Conservation (phyloP, 2,797 vertebrate species). For the Hypotaenidia philippensis region DNA sequence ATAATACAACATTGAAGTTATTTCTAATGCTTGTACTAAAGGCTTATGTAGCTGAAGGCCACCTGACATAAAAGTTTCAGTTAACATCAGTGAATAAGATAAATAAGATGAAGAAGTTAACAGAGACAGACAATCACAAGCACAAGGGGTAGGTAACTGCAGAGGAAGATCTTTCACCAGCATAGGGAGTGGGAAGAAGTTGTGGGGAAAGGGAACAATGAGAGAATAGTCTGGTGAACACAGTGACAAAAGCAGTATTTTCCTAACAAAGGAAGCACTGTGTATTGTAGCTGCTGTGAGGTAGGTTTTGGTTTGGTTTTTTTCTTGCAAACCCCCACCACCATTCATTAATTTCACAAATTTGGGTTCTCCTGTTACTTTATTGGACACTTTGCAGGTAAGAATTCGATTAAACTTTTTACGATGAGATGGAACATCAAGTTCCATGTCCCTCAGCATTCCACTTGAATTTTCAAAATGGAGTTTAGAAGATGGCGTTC, state of each 20-base stretch:
- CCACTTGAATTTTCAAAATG: not conserved
- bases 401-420: not conserved
- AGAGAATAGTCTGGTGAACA: not conserved
- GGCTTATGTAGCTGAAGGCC: not conserved
- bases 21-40: not conserved
- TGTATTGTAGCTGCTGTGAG: not conserved
- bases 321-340: fast-evolving
- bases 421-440: fast-evolving
- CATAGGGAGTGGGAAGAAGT: not conserved
- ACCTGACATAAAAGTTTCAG: not conserved
- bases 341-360: not conserved
- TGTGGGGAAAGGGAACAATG: not conserved
- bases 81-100: not conserved
- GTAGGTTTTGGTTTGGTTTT: too few species aligned
- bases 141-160: not conserved
- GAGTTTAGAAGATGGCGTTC: not conserved
- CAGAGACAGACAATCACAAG: not conserved
- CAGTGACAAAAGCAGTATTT: not conserved
- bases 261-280: not conserved
- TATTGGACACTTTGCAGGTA: not conserved
- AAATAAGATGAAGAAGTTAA: not conserved
- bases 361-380: not conserved
- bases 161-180: not conserved
- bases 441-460: not conserved
- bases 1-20: not conserved